Evolutionary conservation across 2,113 vertebrate species (phyloP).

Genomic region (Phoenicopterus ruber): DNA sequence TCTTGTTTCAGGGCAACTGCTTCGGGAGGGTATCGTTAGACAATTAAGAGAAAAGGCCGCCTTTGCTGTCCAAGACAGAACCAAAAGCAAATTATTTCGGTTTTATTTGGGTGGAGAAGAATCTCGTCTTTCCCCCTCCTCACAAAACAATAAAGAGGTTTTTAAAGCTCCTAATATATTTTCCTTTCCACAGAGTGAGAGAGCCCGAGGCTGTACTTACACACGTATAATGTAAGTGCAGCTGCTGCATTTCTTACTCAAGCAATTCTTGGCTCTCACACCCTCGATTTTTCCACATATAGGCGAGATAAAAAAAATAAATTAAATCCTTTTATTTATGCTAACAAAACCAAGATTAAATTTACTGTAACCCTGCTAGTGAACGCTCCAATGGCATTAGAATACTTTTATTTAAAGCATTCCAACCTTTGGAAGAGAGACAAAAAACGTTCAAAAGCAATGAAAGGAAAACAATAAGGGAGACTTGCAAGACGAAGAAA

Average conservation of each 20-base stretch:
- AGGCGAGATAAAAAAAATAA: conserved; percentile 62
- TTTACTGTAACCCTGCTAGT: conserved; percentile 48
- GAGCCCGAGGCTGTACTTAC: conserved; percentile 49
- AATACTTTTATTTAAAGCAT: conserved; percentile 65
- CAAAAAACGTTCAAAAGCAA: conserved; percentile 44
- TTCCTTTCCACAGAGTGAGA: conserved; percentile 45
- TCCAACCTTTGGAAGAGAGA: conserved; percentile 56
- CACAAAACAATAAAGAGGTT: conserved; percentile 59
- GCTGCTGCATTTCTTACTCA: conserved; percentile 44
- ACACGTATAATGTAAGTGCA: neutral
- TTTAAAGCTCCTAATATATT: conserved; percentile 62
- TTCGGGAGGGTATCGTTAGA: conserved; percentile 8
- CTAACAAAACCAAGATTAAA: conserved; percentile 54
- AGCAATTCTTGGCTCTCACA: conserved; percentile 58
- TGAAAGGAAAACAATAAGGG: neutral
- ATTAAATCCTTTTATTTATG: conserved; percentile 55
- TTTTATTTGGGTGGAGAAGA: neutral
- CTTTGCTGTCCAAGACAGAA: conserved; percentile 42
- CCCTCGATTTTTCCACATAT: neutral
- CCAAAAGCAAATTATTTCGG: conserved; percentile 8
- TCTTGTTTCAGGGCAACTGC: conserved; percentile 25
- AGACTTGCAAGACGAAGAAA: conserved; percentile 56
- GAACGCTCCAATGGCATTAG: conserved; percentile 53
- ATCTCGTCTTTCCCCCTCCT: neutral
- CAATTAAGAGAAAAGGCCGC: conserved; percentile 18